Conservation (phyloP, 2,888 invertebrate species). For the Trachelus tabidus region DNA sequence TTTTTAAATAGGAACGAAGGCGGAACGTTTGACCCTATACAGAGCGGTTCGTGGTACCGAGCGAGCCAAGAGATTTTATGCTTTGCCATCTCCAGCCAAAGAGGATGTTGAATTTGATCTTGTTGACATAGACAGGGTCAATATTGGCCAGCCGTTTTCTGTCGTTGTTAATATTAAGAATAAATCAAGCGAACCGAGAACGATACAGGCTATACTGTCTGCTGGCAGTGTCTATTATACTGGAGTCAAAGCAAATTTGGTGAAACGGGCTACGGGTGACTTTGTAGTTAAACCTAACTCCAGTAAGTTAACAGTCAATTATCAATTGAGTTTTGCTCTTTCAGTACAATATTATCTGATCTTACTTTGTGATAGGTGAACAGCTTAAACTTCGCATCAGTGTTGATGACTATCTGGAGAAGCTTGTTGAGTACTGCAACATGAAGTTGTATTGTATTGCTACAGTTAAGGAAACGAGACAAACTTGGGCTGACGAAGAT, state of each 20-base stretch:
- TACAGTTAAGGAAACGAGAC: slow-evolving; percentile 83
- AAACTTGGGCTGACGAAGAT: slow-evolving; percentile 86
- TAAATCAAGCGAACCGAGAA: slow-evolving; percentile 70
- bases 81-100: slow-evolving; percentile 69
- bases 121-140: slow-evolving; percentile 75
- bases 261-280: slow-evolving; percentile 77
- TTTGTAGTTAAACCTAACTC: slow-evolving; percentile 74
- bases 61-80: slow-evolving; percentile 76
- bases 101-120: slow-evolving; percentile 76
- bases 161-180: slow-evolving; percentile 77
- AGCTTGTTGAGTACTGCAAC: slow-evolving; percentile 82
- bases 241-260: slow-evolving; percentile 77
- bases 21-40: slow-evolving; percentile 79
- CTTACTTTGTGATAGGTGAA: slow-evolving; percentile 66
- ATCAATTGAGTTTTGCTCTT: slow-evolving; percentile 3
- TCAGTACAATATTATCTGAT: neutral
- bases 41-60: slow-evolving; percentile 79
- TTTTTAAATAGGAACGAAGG: slow-evolving; percentile 69
- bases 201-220: slow-evolving; percentile 75
- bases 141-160: slow-evolving; percentile 77
- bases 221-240: slow-evolving; percentile 82
- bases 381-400: slow-evolving; percentile 70
- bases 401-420: slow-evolving; percentile 80
- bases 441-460: slow-evolving; percentile 84
- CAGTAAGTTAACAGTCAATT: slow-evolving; percentile 66